phyloP scores from a whole-genome alignment of 2,113 vertebrate genomes.

The Ellobius talpinus region DNA sequence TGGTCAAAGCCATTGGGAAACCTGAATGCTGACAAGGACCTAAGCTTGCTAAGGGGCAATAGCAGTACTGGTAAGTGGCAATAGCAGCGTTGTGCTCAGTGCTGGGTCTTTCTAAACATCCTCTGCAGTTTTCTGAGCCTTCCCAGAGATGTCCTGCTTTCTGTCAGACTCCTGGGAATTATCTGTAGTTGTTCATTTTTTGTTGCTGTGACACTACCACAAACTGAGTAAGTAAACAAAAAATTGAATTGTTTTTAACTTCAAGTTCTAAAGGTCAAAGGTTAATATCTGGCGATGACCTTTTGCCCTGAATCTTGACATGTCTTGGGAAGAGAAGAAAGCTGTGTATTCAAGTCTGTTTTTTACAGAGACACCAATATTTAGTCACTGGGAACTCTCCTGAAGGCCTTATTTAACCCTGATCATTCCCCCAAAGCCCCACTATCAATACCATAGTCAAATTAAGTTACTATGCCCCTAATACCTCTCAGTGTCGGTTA shows the following conservation, averaged over 20 bases:
- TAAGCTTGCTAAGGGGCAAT: background rate
- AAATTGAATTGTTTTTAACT: background rate
- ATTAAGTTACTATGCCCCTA: background rate
- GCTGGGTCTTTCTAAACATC: background rate
- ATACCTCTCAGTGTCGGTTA: background rate
- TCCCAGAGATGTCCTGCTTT: background rate
- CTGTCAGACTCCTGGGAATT: background rate
- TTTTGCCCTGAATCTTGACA: background rate
- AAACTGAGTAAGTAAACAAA: background rate
- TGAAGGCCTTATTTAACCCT: background rate
- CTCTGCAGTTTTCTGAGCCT: background rate
- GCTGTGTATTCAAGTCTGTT: background rate
- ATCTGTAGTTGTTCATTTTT: background rate
- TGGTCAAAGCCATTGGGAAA: background rate
- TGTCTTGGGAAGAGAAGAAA: background rate
- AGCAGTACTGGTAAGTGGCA: background rate
- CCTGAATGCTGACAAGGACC: background rate
- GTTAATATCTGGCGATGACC: background rate
- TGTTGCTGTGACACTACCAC: background rate
- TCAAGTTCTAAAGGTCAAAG: background rate
- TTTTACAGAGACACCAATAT: background rate
- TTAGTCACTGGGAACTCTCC: background rate
- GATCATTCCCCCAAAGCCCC: background rate
- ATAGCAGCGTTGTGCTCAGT: background rate
- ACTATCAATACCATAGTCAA: background rate